phyloP scores from a whole-genome alignment of 1,140 invertebrate genomes.

The Neodiprion virginianus region DNA sequence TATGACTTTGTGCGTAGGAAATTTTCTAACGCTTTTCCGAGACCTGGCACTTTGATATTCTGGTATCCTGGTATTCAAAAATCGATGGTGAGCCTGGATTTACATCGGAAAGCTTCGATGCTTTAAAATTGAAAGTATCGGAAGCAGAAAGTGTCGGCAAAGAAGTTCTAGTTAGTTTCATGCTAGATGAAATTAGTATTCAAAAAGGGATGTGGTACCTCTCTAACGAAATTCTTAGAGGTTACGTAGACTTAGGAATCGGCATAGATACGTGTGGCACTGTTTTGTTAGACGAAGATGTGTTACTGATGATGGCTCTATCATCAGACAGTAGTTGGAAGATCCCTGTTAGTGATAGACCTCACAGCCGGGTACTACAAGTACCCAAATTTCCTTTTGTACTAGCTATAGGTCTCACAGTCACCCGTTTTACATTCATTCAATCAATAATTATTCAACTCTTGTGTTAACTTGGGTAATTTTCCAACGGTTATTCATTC shows the following conservation, averaged over 20 bases:
- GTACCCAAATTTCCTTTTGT: too few relatives aligned
- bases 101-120: conserved; percentile 23
- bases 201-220: conserved; percentile 24
- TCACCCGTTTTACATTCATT: too few relatives aligned
- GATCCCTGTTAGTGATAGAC: too few relatives aligned
- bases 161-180: conserved; percentile 22
- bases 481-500: too few relatives aligned
- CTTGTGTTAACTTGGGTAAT: too few relatives aligned
- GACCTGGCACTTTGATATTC: conserved; percentile 35
- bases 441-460: too few relatives aligned
- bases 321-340: conserved; percentile 24
- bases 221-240: conserved; percentile 17
- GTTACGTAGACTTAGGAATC: conserved; percentile 23
- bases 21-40: conserved; percentile 43
- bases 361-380: too few relatives aligned
- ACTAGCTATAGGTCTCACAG: too few relatives aligned
- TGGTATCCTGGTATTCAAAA: conserved; percentile 49
- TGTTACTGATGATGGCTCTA: conserved; percentile 25
- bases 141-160: conserved; percentile 6
- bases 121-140: neutral
- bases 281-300: conserved; percentile 23
- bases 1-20: conserved; percentile 46
- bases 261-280: conserved; percentile 1
- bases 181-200: conserved; percentile 27
- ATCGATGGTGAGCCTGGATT: conserved; percentile 35